Evolutionary conservation across 2,888 invertebrate genomes (phyloP).

Genomic region (Merodon equestris): DNA sequence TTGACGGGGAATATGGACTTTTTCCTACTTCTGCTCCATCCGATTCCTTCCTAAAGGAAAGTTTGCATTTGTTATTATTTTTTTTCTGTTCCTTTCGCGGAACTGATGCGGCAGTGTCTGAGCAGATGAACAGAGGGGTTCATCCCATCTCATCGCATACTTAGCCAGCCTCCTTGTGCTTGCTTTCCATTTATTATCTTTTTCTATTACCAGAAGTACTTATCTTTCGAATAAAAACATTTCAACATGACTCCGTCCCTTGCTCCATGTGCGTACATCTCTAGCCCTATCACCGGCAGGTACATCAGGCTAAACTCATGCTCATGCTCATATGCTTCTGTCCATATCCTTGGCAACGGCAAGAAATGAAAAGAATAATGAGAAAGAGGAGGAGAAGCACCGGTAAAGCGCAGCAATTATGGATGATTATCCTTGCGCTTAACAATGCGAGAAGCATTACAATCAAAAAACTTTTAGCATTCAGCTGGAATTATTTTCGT

Average conservation of each 20-base stretch:
- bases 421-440: constrained; percentile 62
- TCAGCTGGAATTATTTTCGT: constrained; percentile 57
- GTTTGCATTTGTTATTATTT: constrained; percentile 38
- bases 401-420: constrained; percentile 63
- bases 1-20: constrained; percentile 47
- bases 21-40: not conserved
- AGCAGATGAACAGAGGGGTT: no score
- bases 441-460: constrained; percentile 64
- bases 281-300: constrained; percentile 24
- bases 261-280: constrained; percentile 25
- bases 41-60: constrained; percentile 3
- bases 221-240: constrained; percentile 52
- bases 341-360: not conserved
- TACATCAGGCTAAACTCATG: constrained; percentile 20
- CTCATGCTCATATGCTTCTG: not conserved
- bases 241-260: constrained; percentile 17
- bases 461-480: constrained; percentile 64
- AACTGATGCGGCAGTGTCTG: no score
- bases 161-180: not conserved
- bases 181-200: constrained; percentile 49
- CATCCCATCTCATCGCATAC: constrained; percentile 2
- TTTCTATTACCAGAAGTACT: constrained; percentile 59
- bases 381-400: constrained; percentile 9
- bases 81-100: constrained; percentile 6
- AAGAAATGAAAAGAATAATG: not conserved